phyloP scores from a whole-genome alignment of 2,797 vertebrate species.

The Halcyon chelicuti region DNA sequence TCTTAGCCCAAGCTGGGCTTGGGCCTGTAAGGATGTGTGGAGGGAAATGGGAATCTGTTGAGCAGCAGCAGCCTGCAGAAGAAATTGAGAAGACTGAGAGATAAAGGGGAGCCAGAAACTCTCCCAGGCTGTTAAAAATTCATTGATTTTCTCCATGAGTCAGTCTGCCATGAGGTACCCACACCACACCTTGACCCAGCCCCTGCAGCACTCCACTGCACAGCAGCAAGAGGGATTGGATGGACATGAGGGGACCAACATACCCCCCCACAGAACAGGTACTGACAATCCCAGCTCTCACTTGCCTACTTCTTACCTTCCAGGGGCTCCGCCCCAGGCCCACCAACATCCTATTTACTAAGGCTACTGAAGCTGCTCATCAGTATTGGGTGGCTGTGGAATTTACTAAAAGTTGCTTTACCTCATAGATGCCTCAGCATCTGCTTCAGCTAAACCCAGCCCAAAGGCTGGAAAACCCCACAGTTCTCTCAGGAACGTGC shows the following conservation, averaged over 20 bases:
- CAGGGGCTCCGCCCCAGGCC: not conserved
- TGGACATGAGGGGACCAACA: rapidly evolving
- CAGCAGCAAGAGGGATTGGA: not conserved
- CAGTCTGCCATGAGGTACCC: not conserved
- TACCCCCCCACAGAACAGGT: not conserved
- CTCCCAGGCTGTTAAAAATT: not conserved
- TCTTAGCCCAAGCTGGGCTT: slow-evolving; percentile 94
- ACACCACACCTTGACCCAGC: not conserved
- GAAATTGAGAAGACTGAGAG: not conserved
- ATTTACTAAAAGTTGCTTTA: not conserved
- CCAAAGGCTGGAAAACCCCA: not conserved
- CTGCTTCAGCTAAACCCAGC: not conserved
- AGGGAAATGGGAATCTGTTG: slow-evolving; percentile 98
- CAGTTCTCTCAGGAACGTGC: not conserved
- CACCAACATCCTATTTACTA: not conserved
- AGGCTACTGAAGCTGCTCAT: not conserved
- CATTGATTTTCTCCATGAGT: not conserved
- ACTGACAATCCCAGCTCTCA: not conserved
- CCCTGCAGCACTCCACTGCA: not conserved
- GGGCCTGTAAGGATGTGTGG: slow-evolving; percentile 96
- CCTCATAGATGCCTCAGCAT: not conserved
- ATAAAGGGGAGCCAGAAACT: not conserved
- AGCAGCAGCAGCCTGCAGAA: slow-evolving; percentile 88
- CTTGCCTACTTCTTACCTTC: not conserved
- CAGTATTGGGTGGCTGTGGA: not conserved